These are phyloP conservation scores for Drepana falcataria DNA, from an alignment of 2,888 invertebrate species.

Conservation along the genomic window DNA sequence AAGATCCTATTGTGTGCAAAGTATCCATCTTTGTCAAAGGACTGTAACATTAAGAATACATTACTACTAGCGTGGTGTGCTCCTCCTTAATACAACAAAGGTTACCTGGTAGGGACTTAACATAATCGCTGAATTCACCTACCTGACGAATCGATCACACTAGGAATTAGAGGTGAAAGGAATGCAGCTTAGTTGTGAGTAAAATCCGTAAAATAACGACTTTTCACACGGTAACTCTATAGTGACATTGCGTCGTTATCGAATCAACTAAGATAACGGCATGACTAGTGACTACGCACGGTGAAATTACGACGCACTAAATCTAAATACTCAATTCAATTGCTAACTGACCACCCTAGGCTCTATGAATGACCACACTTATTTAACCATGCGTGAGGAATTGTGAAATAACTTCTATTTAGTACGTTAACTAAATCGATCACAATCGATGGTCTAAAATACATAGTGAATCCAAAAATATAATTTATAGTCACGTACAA, in stretches of 20 bases:
- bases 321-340: slow-evolving; percentile 17
- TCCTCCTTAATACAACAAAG: slow-evolving; percentile 32
- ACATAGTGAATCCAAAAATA: slow-evolving; percentile 37
- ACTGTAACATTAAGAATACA: background rate
- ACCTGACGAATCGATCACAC: slow-evolving; percentile 11
- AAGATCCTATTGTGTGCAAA: background rate
- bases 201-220: background rate
- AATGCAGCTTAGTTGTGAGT: no score
- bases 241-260: slow-evolving; percentile 46
- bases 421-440: slow-evolving; percentile 4
- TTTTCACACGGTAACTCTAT: slow-evolving; percentile 13
- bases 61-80: slow-evolving; percentile 19
- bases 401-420: slow-evolving; percentile 6
- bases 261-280: slow-evolving; percentile 69
- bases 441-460: background rate
- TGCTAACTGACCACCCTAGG: slow-evolving; percentile 34
- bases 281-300: slow-evolving; percentile 65
- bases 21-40: no score
- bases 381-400: no score
- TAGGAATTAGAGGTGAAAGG: no score
- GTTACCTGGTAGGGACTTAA: slow-evolving; percentile 24
- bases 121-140: slow-evolving; percentile 22
- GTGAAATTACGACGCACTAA: slow-evolving; percentile 70
- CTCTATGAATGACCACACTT: slow-evolving; percentile 24
- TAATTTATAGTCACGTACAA: slow-evolving; percentile 35